Evolutionary conservation across 2,797 vertebrate species (phyloP), one percentile per base, ranked within the genome.

Genomic region (Macroramphosus scolopax): DNA sequence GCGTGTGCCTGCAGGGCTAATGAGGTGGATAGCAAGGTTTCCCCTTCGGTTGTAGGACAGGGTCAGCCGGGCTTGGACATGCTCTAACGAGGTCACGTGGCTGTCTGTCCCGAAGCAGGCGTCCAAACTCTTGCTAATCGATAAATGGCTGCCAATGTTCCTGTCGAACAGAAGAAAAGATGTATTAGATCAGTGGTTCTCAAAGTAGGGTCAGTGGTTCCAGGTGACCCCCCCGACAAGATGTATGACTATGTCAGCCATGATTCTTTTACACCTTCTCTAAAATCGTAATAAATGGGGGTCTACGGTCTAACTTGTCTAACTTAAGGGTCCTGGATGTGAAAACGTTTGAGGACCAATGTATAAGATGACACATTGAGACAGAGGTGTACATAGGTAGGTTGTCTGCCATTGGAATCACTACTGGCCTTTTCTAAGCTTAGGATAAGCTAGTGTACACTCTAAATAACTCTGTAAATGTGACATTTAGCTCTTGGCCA

Each of bases 31-130:
- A 61, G 93, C 94, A 78, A 99, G 82, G 86, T 96, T 94, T 3
- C 97, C 97, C 0, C 97, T 89, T n/a, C 93, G 91, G 82, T 95
- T 99, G 87, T 98, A 99, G 68, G 96, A 95, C 75, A 99, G 80
- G 0, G 93, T 95, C 71, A 99, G 93, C 53, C 91, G 84, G 3
- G 95, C 95, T 78, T 98, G 95, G 0, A 88, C 93, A 0, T 99
- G 96, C 70, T 99, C 97, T 64, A 98, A 82, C 4, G 89, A 89
- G 20, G 85, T 91, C 82, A 99, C 87, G 12, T 90, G 90, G 84
- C 77, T 90, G 62, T 91, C 83, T 54, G 90, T 90, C 2, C 93
- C 93, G 0, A 78, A 43, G 84, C 97, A 99, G 8, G 91, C 91
- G 0, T 92, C 91, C 79, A 98, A 91, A 0, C 76, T 89, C 80